Percentiles rank a stretch among this genome's conserved stretches.
phyloP scores from a whole-genome alignment of 2,113 vertebrate species.

The Serilophus lunatus region DNA sequence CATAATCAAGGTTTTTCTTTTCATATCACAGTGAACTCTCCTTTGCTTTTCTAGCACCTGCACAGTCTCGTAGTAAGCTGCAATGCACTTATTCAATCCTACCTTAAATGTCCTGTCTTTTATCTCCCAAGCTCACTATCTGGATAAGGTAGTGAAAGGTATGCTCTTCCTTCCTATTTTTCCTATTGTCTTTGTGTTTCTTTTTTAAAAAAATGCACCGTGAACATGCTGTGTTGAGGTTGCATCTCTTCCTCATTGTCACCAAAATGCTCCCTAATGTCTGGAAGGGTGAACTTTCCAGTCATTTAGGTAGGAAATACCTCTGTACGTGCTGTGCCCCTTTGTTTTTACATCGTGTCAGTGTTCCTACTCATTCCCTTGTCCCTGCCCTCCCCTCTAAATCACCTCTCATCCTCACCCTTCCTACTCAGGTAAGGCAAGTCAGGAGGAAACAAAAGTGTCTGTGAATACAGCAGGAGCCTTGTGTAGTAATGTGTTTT shows the following conservation, averaged over 20 bases:
- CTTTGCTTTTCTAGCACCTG: conserved; percentile 61
- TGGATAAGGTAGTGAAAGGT: conserved; percentile 99
- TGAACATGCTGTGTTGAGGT: conserved; percentile 57
- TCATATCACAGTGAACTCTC: neutral
- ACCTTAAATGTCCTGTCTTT: conserved; percentile 99
- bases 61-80: conserved; percentile 70
- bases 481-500: neutral
- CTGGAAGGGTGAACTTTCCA: conserved; percentile 46
- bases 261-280: conserved; percentile 11
- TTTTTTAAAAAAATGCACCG: conserved; percentile 40
- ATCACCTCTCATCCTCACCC: conserved; percentile 34
- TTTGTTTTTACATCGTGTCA: conserved; percentile 32
- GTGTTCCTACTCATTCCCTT: conserved; percentile 25
- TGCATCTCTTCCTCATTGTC: conserved; percentile 52
- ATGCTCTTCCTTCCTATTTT: conserved; percentile 90
- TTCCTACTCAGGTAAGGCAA: conserved; percentile 29
- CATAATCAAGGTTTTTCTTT: conserved; percentile 66
- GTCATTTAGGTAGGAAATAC: conserved; percentile 38
- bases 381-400: conserved; percentile 18
- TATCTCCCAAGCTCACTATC: conserved; percentile 99
- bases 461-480: neutral
- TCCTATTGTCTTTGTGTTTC: conserved; percentile 76
- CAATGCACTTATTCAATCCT: conserved; percentile 80
- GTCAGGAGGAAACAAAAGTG: neutral
- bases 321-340: conserved; percentile 6